Base-by-base conservation (phyloP, 2,888 invertebrate genomes). In the Caenorhabditis sp. region DNA sequence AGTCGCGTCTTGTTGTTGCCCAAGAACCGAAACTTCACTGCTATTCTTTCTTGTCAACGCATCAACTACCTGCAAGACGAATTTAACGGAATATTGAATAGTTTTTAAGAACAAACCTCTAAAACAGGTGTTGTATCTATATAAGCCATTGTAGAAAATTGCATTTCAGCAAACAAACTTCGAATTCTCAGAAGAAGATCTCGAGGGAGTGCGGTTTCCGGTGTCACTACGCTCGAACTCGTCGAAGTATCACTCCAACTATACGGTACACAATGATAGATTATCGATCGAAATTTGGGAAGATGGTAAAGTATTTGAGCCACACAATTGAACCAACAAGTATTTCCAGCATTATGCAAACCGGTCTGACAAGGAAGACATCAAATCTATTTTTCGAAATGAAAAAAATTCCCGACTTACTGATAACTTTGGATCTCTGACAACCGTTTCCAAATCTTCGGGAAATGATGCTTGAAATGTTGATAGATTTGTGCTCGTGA, bases 271-370 rank as follows among this genome's bases (percentile, higher is more conserved):
- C 37, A 60, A 17, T 63, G 57, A 43, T 63, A 63, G 8, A 65
- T 4, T 1, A 68, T 53, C 3, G 67, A 62, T 19, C 71, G 66
- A 21, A 71, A 71, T 24, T 31, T 61, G 12, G 62, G 65, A 6
- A 59, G 49, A 49, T 54, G 58, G 57, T 54, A 79, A 1, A 77
- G 62, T 51, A 76, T 26, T 36, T 79, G 79, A 6, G 64, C 59
- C 5, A 79, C 53, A 21, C 66, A 62, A 43, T 73, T 77, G 69
- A 79, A 75, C 79, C 79, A 79, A 64, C 79, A 79, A 8, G 75
- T 70, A 58, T 79, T 76, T 1, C 77, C 79, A n/a, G 69, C 62
- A 31, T 79, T 79, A 27, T 50, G n/a, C 3, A 79, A 57, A 10
- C 79, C 79, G 10, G 66, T 58, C 73, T 73, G 14, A 14, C 66